phyloP scores from a whole-genome alignment of 2,888 invertebrate genomes.

The Macrophya annulata region DNA sequence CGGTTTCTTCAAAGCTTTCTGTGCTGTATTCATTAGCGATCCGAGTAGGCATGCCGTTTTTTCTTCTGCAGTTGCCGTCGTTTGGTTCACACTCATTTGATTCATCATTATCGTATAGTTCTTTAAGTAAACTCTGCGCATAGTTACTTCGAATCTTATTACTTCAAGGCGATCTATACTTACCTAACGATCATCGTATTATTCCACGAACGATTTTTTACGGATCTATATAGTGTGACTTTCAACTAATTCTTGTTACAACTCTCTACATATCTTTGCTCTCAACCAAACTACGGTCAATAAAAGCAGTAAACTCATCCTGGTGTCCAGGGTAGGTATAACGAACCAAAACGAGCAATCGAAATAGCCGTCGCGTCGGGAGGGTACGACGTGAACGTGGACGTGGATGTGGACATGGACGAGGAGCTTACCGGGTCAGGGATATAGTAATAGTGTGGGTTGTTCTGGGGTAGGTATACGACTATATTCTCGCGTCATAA shows the following conservation, averaged over 20 bases:
- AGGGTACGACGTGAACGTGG: background rate
- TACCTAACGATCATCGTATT: background rate
- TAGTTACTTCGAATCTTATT: background rate
- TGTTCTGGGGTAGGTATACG: conserved; percentile 5
- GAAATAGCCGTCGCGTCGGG: conserved; percentile 4
- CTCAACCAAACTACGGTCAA: conserved; percentile 25
- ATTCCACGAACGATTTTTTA: background rate
- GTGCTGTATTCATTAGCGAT: background rate
- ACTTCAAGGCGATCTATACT: background rate
- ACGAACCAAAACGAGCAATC: conserved; percentile 45
- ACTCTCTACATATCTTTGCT: conserved; percentile 11
- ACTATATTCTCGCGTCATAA: conserved; percentile 37
- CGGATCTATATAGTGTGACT: background rate
- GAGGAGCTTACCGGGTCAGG: conserved; percentile 32
- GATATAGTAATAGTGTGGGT: conserved; percentile 19
- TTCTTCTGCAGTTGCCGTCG: background rate
- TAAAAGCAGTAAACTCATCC: conserved; percentile 48
- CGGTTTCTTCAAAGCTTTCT: conserved; percentile 7
- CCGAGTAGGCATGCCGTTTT: background rate
- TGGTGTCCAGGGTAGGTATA: conserved; percentile 14
- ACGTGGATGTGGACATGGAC: background rate
- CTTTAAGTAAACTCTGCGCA: background rate
- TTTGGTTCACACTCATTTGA: background rate
- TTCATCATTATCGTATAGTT: background rate
- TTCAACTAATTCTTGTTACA: background rate